Evolutionary conservation across 2,113 vertebrate species (phyloP), one percentile per base, ranked within the genome.

Genomic region (Nycticebus coucang): DNA sequence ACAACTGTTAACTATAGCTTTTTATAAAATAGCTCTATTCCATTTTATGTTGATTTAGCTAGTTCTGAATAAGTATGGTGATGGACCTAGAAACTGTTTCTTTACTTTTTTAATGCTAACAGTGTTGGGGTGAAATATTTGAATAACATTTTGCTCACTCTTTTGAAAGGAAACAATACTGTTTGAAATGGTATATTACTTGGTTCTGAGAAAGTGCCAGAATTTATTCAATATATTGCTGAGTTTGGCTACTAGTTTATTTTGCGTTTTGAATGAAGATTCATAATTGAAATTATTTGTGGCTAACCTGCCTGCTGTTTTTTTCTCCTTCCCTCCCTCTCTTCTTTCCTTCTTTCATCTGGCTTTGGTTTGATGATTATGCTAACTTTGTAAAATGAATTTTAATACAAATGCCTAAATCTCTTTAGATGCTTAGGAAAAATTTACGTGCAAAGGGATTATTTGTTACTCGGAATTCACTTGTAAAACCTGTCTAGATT

Each of bases 251-350:
- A 5, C 72, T 80, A 5, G 28, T 74, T 68, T 74, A 90, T 90
- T 64, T 89, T 41, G 81, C 24, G 28, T 74, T 89, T 89, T 68
- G 71, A 92, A n/a, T 90, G 59, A 75, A 84, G 78, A 79, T 66
- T 80, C 60, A 8, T 74, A 18, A 86, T 55, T 62, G 69, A 66
- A 37, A 53, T 37, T 57, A 50, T 69, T 37, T 78, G 50, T 28
- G 50, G 18, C 72, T 77, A 53, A 15, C 10, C 22, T 50, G 9
- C 57, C 50, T 84, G 12, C 59, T 4, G 66, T 13, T 10, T 45
- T 33, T 19, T 19, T 2, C 22, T 79, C 30, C 33, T 26, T 33
- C 26, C 35, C 53, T 37, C 0, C 33, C 55, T 3, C 14, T 37
- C 55, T 21, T 33, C 14, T 53, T 53, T 18, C 28, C 37, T 78